Evolutionary conservation across 2,888 invertebrate genomes (phyloP).

Genomic region (Antitype chi): DNA sequence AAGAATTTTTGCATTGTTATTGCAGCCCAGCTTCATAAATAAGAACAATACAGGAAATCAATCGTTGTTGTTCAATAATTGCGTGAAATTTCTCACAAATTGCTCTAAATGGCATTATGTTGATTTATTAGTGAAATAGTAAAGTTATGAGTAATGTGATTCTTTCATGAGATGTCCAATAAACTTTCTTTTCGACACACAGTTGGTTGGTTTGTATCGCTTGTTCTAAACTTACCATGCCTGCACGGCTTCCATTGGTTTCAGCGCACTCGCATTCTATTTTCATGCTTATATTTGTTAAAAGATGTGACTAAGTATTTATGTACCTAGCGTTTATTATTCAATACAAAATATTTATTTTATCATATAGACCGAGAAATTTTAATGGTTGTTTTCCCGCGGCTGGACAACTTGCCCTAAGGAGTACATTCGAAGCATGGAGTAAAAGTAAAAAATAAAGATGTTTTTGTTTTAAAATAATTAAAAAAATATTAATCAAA

Average conservation of each 20-base stretch:
- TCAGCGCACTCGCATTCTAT: constrained; percentile 73
- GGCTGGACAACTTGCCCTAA: no score
- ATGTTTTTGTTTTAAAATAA: no score
- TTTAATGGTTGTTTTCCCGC: no score
- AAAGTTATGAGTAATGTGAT: constrained; percentile 80
- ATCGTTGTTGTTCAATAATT: constrained; percentile 20
- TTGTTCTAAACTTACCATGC: constrained; percentile 76
- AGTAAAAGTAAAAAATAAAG: no score
- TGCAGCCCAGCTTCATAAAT: constrained; percentile 12
- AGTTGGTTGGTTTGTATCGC: constrained; percentile 70
- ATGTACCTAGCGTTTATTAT: constrained; percentile 48
- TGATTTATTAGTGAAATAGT: constrained; percentile 67
- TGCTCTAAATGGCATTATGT: constrained; percentile 23
- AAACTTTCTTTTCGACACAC: constrained; percentile 62
- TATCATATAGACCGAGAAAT: no score
- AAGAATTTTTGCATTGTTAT: background rate
- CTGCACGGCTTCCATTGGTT: constrained; percentile 80
- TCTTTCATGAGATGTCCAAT: constrained; percentile 53
- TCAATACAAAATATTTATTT: constrained; percentile 16
- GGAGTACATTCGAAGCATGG: no score
- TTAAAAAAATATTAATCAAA: no score
- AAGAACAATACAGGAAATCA: constrained; percentile 26
- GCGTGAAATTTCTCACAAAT: constrained; percentile 34
- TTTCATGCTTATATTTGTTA: constrained; percentile 48
- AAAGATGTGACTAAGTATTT: constrained; percentile 63